Base-by-base conservation (phyloP, 2,113 vertebrate species). In the Bettongia penicillata region DNA sequence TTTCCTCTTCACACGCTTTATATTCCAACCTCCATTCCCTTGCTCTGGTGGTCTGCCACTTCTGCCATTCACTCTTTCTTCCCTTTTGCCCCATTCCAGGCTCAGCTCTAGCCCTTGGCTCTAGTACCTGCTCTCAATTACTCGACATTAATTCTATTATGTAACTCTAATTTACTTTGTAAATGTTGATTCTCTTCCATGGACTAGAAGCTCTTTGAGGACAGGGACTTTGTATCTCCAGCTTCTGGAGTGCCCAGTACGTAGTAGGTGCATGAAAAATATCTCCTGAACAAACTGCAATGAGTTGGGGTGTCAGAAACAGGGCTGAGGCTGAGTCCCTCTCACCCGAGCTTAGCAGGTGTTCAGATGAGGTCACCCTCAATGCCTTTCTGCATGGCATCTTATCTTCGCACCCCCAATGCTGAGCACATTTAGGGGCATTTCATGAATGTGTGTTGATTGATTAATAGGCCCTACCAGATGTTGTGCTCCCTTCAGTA, bases 301-400 rank as follows among this genome's bases (percentile, higher is more conserved):
- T 19, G 68, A 77, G 37, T 16, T 19, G 68, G 12, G 68, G n/a
- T 6, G 5, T n/a, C 68, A 77, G 37, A 77, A 77, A 19, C 14
- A 22, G 16, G 37, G 16, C 19, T n/a, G 16, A 77, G 68, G 37
- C 37, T n/a, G 61, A 68, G 31, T 4, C 1, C 25, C 68, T 68
- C 68, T 7, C 1, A n/a, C 2, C 12, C 0, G 31, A 77, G 68
- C 14, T 43, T 37, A 12, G 1, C 8, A 3, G 12, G 3, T 37
- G 3, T 4, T 28, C 55, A 26, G 26, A 68, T 1, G 37, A 31
- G 28, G 57, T 10, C 11, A 12, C 10, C 31, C 57, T 12, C 28
- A 61, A 37, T 37, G 37, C 1, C 14, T 19, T 77, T n/a, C 37
- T 77, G 16, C 37, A n/a, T 22, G 37, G 68, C 12, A 12, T 28